These are phyloP conservation scores for Pseudoatta argentina DNA, from an alignment of 1,140 invertebrate genomes.

Conservation along the genomic window DNA sequence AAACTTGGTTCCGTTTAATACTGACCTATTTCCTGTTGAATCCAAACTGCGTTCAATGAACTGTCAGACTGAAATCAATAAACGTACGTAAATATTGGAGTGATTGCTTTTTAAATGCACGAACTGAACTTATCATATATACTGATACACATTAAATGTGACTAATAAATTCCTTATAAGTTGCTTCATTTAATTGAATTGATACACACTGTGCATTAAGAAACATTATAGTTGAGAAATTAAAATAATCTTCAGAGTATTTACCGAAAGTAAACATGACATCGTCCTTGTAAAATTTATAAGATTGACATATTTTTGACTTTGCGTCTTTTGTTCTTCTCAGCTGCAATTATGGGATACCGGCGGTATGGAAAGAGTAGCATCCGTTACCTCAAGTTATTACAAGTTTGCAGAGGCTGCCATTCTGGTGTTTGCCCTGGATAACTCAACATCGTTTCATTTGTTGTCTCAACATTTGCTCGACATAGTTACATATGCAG, in stretches of 20 bases:
- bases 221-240: not conserved
- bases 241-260: not conserved
- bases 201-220: not conserved
- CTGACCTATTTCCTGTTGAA: not conserved
- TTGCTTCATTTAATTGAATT: not conserved
- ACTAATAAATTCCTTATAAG: not conserved
- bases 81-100: not conserved
- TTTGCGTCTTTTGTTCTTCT: constrained; percentile 74
- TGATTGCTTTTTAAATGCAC: no score
- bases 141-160: not conserved
- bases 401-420: constrained; percentile 97
- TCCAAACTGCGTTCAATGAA: not conserved
- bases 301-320: not conserved
- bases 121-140: not conserved
- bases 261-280: not conserved
- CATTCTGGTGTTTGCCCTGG: constrained; percentile 95
- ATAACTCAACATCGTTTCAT: constrained; percentile 96
- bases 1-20: not conserved
- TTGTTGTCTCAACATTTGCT: constrained; percentile 95
- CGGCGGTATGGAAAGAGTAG: constrained; percentile 97
- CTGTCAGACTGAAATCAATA: not conserved
- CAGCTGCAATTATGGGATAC: constrained; percentile 97
- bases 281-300: not conserved
- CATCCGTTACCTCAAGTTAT: constrained; percentile 96
- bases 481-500: constrained; percentile 96